Base-by-base conservation (phyloP, 2,113 vertebrate species). In the Anas platyrhynchos region DNA sequence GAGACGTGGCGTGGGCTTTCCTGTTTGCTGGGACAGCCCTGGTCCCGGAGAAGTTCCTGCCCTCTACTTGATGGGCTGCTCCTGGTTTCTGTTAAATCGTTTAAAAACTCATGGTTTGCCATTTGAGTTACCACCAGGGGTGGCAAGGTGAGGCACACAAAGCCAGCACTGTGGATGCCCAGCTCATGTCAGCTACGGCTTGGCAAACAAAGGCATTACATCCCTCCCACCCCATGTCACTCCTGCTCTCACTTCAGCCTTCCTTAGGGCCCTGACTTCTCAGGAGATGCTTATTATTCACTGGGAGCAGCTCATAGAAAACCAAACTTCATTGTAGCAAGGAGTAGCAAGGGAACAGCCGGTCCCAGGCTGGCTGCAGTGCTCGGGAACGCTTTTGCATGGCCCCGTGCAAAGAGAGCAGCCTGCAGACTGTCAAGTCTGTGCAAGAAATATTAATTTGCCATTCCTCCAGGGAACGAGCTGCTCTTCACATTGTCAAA, bases 401-500 rank as follows among this genome's bases (percentile, higher is more conserved):
- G 36, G 63, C 50, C 43, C 62, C 3, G 1, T 31, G 54, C 31
- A 7, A 9, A 31, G 58, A 26, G 23, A 34, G 14, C 79, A 21
- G 36, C 48, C 61, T 17, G 10, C 71, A 34, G 86, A 0, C 26
- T 26, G 22, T 7, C 22, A 6, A 23, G 23, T 36, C 59, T 32
- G 73, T 2, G 68, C 41, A 8, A 18, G 68, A 25, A 13, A 5
- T 0, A 0, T 50, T 5, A 41, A 2, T 34, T 4, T 34, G 58
- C 68, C 31, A 32, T 6, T 15, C 26, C 67, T n/a, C 31, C 11
- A 3, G 9, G 58, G 22, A 38, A 5, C 20, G 4, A 54, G 55
- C 90, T 59, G 68, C 26, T 2, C 0, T 6, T 52, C 11, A 0
- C 3, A 0, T 3, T 16, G 11, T 9, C 10, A 0, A 4, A 16